phyloP scores from a whole-genome alignment of 1,140 invertebrate species.

The Formica exsecta region DNA sequence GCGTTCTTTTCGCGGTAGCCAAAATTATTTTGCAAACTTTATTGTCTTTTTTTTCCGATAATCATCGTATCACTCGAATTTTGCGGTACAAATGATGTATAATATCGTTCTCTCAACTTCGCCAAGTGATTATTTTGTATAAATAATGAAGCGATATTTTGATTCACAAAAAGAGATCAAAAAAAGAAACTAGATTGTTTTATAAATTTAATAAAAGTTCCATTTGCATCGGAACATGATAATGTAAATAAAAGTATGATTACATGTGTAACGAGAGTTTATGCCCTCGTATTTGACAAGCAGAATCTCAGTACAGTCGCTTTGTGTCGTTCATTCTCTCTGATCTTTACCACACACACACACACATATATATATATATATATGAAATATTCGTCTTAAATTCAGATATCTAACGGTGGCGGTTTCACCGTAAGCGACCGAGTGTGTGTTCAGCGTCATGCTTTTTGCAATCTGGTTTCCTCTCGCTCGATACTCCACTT shows the following conservation, averaged over 20 bases:
- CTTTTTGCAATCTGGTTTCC: conserved; percentile 63
- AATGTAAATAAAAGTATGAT: neutral
- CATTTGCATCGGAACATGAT: neutral
- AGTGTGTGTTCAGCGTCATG: conserved; percentile 16
- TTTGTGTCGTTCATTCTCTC: neutral
- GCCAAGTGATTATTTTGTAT: neutral
- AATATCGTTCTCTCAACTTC: neutral
- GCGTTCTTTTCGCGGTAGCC: neutral
- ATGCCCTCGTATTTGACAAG: neutral
- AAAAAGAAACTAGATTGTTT: neutral
- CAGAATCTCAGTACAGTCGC: too few species aligned
- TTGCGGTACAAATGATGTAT: neutral
- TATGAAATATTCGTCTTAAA: conserved; percentile 8
- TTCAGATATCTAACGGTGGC: neutral
- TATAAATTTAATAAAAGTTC: neutral
- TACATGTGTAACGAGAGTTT: neutral
- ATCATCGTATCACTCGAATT: neutral
- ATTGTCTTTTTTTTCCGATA: neutral
- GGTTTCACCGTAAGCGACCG: neutral
- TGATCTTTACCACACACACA: neutral
- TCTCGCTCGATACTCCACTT: conserved; percentile 63
- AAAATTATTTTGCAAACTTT: conserved; percentile 52
- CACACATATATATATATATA: neutral
- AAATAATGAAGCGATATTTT: neutral
- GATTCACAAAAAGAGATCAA: neutral